Conservation (phyloP, 2,113 vertebrate species). For the Clarias macrocephalus region DNA sequence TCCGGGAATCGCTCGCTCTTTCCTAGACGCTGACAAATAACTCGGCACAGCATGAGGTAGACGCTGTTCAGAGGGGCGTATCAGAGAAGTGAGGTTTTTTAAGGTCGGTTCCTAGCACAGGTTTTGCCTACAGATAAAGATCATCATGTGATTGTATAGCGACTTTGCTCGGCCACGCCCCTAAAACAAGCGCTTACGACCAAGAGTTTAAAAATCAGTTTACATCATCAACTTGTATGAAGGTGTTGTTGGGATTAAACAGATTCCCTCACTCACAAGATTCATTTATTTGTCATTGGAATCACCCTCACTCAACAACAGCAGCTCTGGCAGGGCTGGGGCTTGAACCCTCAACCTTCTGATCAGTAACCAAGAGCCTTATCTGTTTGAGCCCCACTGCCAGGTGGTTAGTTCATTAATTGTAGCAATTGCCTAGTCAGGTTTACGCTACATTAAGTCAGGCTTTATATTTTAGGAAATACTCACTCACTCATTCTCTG, state of each 20-base stretch:
- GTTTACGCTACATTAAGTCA: too few relatives aligned
- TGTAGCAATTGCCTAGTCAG: too few relatives aligned
- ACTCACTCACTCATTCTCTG: too few relatives aligned
- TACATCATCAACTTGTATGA: neutral
- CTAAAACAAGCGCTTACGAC: neutral
- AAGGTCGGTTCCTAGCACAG: neutral
- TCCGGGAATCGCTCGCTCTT: neutral
- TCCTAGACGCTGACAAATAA: neutral
- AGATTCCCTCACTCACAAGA: neutral
- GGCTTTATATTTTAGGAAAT: too few relatives aligned
- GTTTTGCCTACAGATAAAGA: neutral
- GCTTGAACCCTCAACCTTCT: too few relatives aligned
- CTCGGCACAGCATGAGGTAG: neutral
- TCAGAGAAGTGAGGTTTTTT: neutral
- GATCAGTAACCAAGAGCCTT: too few relatives aligned
- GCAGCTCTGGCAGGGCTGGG: too few relatives aligned
- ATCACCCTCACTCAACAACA: too few relatives aligned
- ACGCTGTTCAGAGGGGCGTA: neutral
- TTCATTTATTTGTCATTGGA: too few relatives aligned
- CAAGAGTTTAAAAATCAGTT: too few relatives aligned
- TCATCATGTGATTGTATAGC: neutral
- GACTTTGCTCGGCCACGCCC: neutral
- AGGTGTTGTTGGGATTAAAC: neutral
- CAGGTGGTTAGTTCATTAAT: too few relatives aligned
- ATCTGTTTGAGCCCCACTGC: too few relatives aligned